Evolutionary conservation across 2,113 vertebrate genomes (phyloP), one percentile per base, ranked within the genome.

Genomic region (Haemorhous mexicanus): DNA sequence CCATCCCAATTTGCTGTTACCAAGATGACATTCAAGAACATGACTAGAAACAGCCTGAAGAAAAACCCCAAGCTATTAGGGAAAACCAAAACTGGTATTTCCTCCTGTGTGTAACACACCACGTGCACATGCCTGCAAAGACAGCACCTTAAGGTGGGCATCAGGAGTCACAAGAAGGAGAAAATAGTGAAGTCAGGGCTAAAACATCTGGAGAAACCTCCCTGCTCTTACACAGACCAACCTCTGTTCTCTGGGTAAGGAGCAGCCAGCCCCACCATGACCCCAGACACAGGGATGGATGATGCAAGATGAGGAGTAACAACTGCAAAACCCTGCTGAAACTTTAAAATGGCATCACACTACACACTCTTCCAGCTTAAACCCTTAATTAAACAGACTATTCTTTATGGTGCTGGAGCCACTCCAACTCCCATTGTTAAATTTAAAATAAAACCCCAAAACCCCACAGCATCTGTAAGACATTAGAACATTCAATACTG

Each of bases 361-460:
- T 66, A 76, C 88, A 85, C 3, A 10, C 64, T 91, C 59, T 26
- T 79, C 83, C 91, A 91, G 90, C 84, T 80, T 89, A 87, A 93
- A 89, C 89, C 78, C 84, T 89, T 93, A 94, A 97, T 94, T 94
- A 94, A 93, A 89, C 84, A 43, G 81, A 16, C 94, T 81, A 78
- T 96, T 95, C 92, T 95, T 91, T 86, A 92, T 64, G 50, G 59
- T 2, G 13, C 84, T 96, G 96, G 95, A 97, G 74, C 61, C 2
- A 11, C 85, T 97, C 95, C 96, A 97, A 47, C 53, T 94, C 62
- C 92, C 94, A 94, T 93, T 96, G 96, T 96, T 93, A 94, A 78
- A 95, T 77, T 81, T 89, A 85, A 97, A 95, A 89, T 85, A 86
- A 94, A 94, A 85, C 74, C 52, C 89, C 63, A 88, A 91, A 93